Conservation (phyloP, 2,888 invertebrate genomes). For the Xestia c-nigrum region DNA sequence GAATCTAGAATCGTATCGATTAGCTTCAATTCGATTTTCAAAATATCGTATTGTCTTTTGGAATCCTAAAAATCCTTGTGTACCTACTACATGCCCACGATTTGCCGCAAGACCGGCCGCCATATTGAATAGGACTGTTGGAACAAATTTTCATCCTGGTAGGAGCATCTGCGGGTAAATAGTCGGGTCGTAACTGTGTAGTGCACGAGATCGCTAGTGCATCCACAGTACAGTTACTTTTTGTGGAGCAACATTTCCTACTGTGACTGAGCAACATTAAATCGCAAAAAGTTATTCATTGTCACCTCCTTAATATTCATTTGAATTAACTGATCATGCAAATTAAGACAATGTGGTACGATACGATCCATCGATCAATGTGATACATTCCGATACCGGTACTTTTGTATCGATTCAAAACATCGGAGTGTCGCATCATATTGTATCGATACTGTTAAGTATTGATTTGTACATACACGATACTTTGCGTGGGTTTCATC, state of each 20-base stretch:
- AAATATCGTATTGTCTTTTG: background rate
- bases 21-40: background rate
- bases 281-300: background rate
- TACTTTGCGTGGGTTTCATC: constrained; percentile 28
- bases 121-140: too few species aligned
- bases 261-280: background rate
- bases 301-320: too few species aligned
- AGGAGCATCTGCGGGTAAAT: too few species aligned
- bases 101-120: too few species aligned
- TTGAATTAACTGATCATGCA: background rate
- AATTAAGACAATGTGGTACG: background rate
- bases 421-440: background rate
- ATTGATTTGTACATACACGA: background rate
- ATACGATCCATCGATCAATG: background rate
- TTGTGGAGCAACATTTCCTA: too few species aligned
- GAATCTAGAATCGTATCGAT: background rate
- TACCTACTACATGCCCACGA: too few species aligned
- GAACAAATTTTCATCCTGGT: too few species aligned
- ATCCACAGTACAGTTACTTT: too few species aligned
- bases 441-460: background rate
- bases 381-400: background rate
- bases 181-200: too few species aligned
- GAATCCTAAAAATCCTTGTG: background rate
- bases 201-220: background rate
- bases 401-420: background rate